Conservation (phyloP, 2,113 vertebrate genomes). For the Ceuthmochares aereus region DNA sequence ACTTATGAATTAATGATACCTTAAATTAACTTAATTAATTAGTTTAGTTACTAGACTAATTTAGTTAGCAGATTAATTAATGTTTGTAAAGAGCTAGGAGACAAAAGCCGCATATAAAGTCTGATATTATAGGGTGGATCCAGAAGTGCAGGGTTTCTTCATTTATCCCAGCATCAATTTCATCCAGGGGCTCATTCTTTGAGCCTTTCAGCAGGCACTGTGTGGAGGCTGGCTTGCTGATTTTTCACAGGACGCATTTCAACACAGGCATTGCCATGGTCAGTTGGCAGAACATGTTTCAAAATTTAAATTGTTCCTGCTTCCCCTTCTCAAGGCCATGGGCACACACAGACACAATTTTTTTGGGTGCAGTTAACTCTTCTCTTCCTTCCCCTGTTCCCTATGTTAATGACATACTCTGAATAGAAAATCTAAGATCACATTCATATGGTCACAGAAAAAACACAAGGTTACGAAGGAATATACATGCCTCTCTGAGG, state of each 20-base stretch:
- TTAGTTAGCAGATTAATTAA: slow-evolving; percentile 76
- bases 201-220: neutral
- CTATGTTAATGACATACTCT: rapidly evolving
- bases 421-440: neutral
- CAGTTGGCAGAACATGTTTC: neutral
- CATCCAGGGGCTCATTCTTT: neutral
- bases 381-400: neutral
- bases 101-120: slow-evolving; percentile 38
- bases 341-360: rapidly evolving
- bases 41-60: slow-evolving; percentile 71
- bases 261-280: neutral
- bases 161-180: neutral
- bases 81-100: slow-evolving; percentile 59
- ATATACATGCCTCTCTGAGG: slow-evolving; percentile 44
- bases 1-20: slow-evolving; percentile 76
- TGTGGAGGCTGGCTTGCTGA: neutral
- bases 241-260: neutral
- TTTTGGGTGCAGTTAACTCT: neutral
- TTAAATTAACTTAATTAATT: slow-evolving; percentile 80
- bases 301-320: neutral
- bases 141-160: neutral
- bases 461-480: neutral
- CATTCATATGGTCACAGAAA: neutral
- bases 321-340: neutral
- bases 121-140: slow-evolving; percentile 1